These are phyloP conservation scores for Leptobrachium leishanense DNA, from an alignment of 2,113 vertebrate genomes.

Conservation along the genomic window DNA sequence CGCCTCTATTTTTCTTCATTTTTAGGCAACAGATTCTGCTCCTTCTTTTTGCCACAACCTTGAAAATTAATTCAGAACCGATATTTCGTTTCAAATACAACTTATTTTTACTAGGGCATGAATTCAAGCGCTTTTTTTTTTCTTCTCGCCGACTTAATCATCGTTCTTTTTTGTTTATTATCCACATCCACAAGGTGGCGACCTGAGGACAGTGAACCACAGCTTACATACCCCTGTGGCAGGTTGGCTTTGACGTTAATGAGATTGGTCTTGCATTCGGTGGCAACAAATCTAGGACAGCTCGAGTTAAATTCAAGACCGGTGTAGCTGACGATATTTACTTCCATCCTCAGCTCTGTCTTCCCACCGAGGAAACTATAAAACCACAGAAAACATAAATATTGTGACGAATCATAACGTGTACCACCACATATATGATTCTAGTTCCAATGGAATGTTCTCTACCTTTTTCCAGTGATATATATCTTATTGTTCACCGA, in stretches of 20 bases:
- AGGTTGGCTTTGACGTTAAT: conserved; percentile 49
- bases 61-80: too few relatives aligned
- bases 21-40: too few relatives aligned
- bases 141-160: too few relatives aligned
- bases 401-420: background rate
- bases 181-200: too few relatives aligned
- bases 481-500: conserved; percentile 43
- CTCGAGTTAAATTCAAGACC: rapidly evolving
- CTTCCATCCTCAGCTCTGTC: conserved; percentile 44
- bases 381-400: background rate
- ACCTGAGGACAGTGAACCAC: rapidly evolving
- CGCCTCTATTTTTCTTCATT: too few relatives aligned
- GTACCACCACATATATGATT: rapidly evolving
- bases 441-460: background rate
- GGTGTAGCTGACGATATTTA: conserved; percentile 46
- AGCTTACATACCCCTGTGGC: conserved; percentile 52
- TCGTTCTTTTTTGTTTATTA: too few relatives aligned
- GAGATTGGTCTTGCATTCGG: conserved; percentile 37
- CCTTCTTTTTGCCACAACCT: too few relatives aligned
- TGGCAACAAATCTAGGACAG: background rate
- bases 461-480: conserved; percentile 59
- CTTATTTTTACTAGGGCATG: too few relatives aligned
- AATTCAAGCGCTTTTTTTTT: too few relatives aligned
- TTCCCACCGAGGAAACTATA: conserved; percentile 55
- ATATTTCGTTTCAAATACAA: too few relatives aligned